These are phyloP conservation scores for Platorchestia sp. DNA, from an alignment of 1,140 invertebrate genomes.

Conservation along the genomic window DNA sequence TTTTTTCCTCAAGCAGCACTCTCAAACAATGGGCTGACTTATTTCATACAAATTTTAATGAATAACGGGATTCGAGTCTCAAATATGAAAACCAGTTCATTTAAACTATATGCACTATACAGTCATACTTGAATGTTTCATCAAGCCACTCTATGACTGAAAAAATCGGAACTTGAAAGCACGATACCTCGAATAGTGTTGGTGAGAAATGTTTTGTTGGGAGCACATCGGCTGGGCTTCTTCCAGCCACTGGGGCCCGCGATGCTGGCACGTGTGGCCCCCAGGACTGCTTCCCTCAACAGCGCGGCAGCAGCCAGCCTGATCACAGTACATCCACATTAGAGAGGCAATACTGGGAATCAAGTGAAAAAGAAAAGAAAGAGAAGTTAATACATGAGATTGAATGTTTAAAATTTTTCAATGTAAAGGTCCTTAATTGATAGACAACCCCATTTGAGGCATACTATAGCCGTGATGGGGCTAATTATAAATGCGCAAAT, in stretches of 20 bases:
- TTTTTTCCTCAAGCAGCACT: too few species aligned
- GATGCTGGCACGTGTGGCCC: constrained; percentile 41
- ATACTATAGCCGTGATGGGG: too few species aligned
- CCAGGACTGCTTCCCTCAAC: constrained; percentile 42
- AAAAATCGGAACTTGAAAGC: background rate
- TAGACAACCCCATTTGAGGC: too few species aligned
- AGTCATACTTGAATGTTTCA: background rate
- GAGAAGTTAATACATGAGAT: too few species aligned
- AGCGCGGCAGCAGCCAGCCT: constrained; percentile 53
- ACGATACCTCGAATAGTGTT: constrained; percentile 56
- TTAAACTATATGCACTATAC: background rate
- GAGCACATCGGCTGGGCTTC: constrained; percentile 18
- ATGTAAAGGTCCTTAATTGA: too few species aligned
- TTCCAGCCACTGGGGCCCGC: constrained; percentile 54
- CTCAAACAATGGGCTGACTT: too few species aligned
- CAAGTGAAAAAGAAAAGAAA: background rate
- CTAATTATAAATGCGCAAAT: too few species aligned
- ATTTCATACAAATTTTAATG: too few species aligned
- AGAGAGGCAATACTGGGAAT: background rate
- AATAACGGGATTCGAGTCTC: too few species aligned
- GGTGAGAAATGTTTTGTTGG: constrained; percentile 57
- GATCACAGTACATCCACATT: background rate
- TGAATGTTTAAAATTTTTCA: too few species aligned
- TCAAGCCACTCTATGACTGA: background rate
- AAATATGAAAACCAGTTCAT: too few species aligned